These are phyloP conservation scores for Siniperca knerii DNA, from an alignment of 2,113 vertebrate species.

Conservation along the genomic window DNA sequence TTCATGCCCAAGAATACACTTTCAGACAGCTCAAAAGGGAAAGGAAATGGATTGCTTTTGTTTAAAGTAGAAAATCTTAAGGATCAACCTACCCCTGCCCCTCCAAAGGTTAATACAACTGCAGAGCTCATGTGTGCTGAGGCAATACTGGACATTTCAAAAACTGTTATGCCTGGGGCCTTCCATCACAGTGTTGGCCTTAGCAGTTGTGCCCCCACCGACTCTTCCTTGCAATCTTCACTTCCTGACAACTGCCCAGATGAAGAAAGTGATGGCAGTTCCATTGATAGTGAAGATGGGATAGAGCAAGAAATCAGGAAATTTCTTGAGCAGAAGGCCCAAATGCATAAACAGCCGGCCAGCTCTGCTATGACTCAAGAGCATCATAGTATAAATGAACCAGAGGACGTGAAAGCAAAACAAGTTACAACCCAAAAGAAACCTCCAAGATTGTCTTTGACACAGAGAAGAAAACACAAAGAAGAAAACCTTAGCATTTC, in stretches of 20 bases:
- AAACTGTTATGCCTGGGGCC: conserved; percentile 89
- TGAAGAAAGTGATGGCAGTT: conserved; percentile 86
- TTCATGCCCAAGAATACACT: conserved; percentile 31
- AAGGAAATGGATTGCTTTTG: conserved; percentile 65
- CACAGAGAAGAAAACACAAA: conserved; percentile 81
- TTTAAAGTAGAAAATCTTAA: conserved; percentile 58
- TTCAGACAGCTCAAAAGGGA: conserved; percentile 49
- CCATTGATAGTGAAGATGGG: conserved; percentile 94
- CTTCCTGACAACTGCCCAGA: conserved; percentile 50
- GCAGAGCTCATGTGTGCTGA: conserved; percentile 96
- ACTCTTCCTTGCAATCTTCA: conserved; percentile 53
- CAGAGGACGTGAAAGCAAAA: conserved; percentile 56
- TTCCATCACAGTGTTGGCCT: conserved; percentile 67
- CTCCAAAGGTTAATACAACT: conserved; percentile 87
- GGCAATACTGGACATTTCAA: conserved; percentile 97
- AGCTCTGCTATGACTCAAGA: conserved; percentile 26
- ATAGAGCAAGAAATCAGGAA: conserved; percentile 95
- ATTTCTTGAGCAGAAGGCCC: conserved; percentile 93
- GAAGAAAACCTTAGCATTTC: conserved; percentile 44
- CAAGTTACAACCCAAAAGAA: conserved; percentile 64
- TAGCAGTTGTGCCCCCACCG: conserved; percentile 35
- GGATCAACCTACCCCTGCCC: conserved; percentile 53
- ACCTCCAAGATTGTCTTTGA: conserved; percentile 75
- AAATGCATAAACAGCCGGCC: conserved; percentile 81
- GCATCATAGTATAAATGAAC: conserved; percentile 23